Conservation (phyloP, 2,888 invertebrate species). For the Ariolimax columbianus region DNA sequence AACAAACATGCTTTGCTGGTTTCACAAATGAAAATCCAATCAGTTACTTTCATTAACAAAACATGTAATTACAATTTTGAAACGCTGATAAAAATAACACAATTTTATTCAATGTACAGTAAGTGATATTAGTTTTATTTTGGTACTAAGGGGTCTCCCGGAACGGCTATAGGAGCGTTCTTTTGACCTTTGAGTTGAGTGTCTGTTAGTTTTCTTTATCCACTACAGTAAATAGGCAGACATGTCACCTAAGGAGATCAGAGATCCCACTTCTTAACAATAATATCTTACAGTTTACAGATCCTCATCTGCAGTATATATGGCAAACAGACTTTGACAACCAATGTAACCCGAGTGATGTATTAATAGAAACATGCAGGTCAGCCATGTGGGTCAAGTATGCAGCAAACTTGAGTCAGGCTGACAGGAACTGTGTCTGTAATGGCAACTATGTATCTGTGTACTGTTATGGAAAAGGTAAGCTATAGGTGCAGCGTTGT, state of each 20-base stretch:
- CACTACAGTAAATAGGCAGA: no score
- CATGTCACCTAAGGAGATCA: neutral
- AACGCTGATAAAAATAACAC: no score
- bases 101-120: no score
- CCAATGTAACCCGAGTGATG: neutral
- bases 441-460: neutral
- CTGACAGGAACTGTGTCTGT: neutral
- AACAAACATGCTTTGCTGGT: no score
- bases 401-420: neutral
- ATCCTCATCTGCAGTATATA: neutral
- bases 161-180: no score
- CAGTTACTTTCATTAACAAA: no score
- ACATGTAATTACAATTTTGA: no score
- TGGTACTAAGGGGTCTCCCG: no score
- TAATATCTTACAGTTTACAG: neutral
- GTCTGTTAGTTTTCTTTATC: no score
- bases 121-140: no score
- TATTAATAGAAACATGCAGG: slow-evolving; percentile 10
- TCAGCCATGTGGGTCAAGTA: slow-evolving; percentile 6
- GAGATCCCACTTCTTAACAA: neutral
- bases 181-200: no score
- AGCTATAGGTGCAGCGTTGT: neutral
- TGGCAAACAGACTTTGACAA: slow-evolving; percentile 27
- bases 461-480: slow-evolving; percentile 32
- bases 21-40: no score